These are phyloP conservation scores for Heliconius hermathena DNA, from an alignment of 1,140 invertebrate species.

Conservation along the genomic window DNA sequence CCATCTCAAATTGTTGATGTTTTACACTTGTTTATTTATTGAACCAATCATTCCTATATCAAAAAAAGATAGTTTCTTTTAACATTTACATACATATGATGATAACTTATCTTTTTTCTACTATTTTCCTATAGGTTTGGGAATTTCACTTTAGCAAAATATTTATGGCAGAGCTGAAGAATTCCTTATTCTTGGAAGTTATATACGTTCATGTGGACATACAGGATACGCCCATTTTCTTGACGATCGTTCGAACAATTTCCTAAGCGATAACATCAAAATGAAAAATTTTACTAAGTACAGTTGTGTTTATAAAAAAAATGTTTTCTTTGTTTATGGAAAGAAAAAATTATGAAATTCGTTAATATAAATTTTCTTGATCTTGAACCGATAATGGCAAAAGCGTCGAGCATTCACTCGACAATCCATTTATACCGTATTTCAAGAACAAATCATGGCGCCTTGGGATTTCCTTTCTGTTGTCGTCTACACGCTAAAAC, in stretches of 20 bases:
- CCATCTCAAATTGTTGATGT: conserved; percentile 72
- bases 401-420: conserved; percentile 32
- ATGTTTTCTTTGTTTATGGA: neutral
- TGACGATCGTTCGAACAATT: no score
- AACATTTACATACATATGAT: conserved; percentile 4
- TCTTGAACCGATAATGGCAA: conserved; percentile 17
- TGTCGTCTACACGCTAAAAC: neutral
- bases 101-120: neutral
- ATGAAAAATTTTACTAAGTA: no score
- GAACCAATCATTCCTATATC: conserved; percentile 43
- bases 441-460: conserved; percentile 38
- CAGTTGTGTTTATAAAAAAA: neutral
- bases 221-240: no score
- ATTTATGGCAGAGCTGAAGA: no score
- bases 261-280: no score
- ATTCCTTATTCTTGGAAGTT: no score
- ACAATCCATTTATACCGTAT: conserved; percentile 38
- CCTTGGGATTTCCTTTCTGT: conserved; percentile 27
- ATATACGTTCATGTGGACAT: no score
- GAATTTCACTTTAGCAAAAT: neutral
- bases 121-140: neutral
- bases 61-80: conserved; percentile 17
- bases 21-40: conserved; percentile 69
- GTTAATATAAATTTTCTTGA: neutral
- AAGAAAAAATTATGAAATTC: neutral